These are phyloP conservation scores for Eulemur macaco DNA, from an alignment of 2,113 vertebrate species.

Conservation along the genomic window DNA sequence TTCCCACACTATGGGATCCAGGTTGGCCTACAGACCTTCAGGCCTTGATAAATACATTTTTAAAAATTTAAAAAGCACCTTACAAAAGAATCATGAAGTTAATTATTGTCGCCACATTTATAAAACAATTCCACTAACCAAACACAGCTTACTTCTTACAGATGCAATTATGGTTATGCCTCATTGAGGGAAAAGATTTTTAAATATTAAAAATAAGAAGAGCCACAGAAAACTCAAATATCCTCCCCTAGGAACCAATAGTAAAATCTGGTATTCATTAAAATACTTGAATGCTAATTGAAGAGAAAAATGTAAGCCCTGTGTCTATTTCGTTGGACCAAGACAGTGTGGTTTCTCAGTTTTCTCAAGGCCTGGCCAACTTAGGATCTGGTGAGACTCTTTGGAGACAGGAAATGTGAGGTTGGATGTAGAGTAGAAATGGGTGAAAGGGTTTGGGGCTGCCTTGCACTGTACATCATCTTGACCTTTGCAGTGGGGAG, in stretches of 20 bases:
- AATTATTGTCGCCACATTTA: constrained; percentile 72
- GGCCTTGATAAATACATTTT: neutral
- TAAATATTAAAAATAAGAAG: constrained; percentile 77
- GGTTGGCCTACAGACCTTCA: constrained; percentile 9
- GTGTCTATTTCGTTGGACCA: constrained; percentile 72
- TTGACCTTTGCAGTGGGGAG: neutral
- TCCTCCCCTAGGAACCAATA: constrained; percentile 74
- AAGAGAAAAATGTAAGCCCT: constrained; percentile 76
- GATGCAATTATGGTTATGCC: constrained; percentile 71
- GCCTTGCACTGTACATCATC: neutral
- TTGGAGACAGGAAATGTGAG: constrained; percentile 78
- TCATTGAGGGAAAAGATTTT: constrained; percentile 72
- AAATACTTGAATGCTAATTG: constrained; percentile 81
- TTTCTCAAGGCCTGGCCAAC: constrained; percentile 74
- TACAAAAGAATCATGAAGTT: constrained; percentile 54
- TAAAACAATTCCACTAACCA: constrained; percentile 64
- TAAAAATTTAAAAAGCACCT: neutral
- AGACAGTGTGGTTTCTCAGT: constrained; percentile 79
- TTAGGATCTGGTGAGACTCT: constrained; percentile 75
- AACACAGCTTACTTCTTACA: constrained; percentile 63
- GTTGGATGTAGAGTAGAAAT: constrained; percentile 37
- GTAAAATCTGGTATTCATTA: constrained; percentile 80
- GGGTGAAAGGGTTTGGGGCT: constrained; percentile 1
- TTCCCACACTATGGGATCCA: neutral
- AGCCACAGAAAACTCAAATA: constrained; percentile 76